Evolutionary conservation across 2,113 vertebrate genomes (phyloP), one percentile per base, ranked within the genome.

Genomic region (Gadus chalcogrammus): DNA sequence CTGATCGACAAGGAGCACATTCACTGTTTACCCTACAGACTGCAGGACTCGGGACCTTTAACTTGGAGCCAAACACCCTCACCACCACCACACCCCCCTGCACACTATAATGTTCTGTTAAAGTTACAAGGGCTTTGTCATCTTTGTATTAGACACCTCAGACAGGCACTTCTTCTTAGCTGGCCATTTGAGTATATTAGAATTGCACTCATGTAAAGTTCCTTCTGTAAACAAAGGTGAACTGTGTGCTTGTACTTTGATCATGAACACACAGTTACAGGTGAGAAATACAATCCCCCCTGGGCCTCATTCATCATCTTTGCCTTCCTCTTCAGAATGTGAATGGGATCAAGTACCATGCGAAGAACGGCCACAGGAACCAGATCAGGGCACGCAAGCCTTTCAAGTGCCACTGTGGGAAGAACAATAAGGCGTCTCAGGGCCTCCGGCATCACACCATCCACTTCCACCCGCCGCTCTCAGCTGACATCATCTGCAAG

Each of bases 341-440:
- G 87, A 98, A 99, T 12, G 97, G 97, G 78, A 98, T 99, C 68
- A 99, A 99, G 88, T 99, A 99, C 92, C 97, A 98, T 1, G 97
- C 97, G 85, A 98, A 99, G 93, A 99, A 99, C 22, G 97, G 97
- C 79, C 97, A 99, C 92, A 92, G 97, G 83, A 96, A 95, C 17
- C 97, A 98, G 91, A 97, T 99, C 81, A 94, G 95, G 13, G 96
- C 98, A 74, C 95, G 95, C 82, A 99, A 99, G 88, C 95, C 96
- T 64, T 98, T 98, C 90, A 98, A 98, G 85, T 98, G 97, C 87
- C 96, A 97, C 68, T 99, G 97, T 65, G 96, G 97, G 64, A 99
- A 99, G 93, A 98, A 96, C 92, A 98, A 99, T 94, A 99, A 97
- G 93, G 97, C 95, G 81, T 94, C 97, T 93, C 96, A 97, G 94